A percentile compares a stretch with the other conserved stretches of the same genome.
Conservation (phyloP, 2,888 invertebrate genomes). For the Philaethria dido region DNA sequence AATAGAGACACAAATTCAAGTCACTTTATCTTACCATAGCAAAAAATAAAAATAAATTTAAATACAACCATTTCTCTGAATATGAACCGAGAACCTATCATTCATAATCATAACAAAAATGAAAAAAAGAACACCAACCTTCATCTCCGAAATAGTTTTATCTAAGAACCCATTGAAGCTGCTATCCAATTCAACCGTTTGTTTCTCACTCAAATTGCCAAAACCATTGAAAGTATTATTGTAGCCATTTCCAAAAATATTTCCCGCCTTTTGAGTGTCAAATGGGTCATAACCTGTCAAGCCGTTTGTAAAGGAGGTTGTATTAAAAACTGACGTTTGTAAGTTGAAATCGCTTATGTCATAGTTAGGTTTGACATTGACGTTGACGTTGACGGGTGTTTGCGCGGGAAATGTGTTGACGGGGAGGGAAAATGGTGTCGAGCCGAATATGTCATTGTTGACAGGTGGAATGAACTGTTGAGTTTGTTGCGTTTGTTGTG, state of each 20-base stretch:
- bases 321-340: constrained; percentile 75
- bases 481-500: constrained; percentile 47
- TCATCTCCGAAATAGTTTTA: constrained; percentile 93
- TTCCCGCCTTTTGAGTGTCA: constrained; percentile 88
- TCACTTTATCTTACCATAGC: too few species aligned
- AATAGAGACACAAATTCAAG: too few species aligned
- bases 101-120: too few species aligned
- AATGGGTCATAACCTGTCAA: constrained; percentile 88
- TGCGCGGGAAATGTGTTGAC: constrained; percentile 48
- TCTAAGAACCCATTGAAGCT: constrained; percentile 92
- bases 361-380: constrained; percentile 69
- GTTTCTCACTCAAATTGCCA: constrained; percentile 77
- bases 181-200: constrained; percentile 74
- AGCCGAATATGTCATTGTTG: constrained; percentile 91
- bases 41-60: too few species aligned
- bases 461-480: constrained; percentile 58
- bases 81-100: too few species aligned
- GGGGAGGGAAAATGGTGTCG: constrained; percentile 87
- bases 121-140: constrained; percentile 83
- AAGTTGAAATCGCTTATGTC: constrained; percentile 76
- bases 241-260: constrained; percentile 71
- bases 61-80: too few species aligned
- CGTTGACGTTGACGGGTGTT: constrained; percentile 39
- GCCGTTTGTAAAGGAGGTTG: constrained; percentile 71
- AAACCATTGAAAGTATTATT: constrained; percentile 75